Conservation (phyloP, 2,797 vertebrate genomes). For the Oceanodroma leucorhoa region DNA sequence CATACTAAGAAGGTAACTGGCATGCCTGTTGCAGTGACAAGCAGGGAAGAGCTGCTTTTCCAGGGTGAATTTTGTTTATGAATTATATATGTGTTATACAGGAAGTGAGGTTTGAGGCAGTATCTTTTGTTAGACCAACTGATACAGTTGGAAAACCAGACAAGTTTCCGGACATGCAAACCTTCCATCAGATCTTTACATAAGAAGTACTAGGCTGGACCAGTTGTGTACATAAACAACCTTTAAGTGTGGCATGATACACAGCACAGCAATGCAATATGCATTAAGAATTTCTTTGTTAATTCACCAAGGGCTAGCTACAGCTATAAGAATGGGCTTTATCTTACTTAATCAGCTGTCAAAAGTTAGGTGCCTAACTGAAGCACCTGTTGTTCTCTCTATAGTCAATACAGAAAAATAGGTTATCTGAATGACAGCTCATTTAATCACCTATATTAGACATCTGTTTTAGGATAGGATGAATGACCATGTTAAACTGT, state of each 20-base stretch:
- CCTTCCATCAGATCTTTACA: neutral
- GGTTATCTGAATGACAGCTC: neutral
- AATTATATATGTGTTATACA: neutral
- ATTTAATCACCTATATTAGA: neutral
- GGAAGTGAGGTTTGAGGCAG: neutral
- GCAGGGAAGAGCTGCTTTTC: neutral
- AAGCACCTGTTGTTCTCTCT: neutral
- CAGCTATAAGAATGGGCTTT: neutral
- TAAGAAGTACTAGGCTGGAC: neutral
- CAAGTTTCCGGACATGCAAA: neutral
- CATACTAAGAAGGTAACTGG: neutral
- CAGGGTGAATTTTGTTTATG: neutral
- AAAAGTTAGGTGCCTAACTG: neutral
- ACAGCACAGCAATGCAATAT: too few species aligned
- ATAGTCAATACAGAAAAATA: neutral
- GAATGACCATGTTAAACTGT: neutral
- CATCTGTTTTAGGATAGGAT: neutral
- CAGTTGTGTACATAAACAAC: neutral
- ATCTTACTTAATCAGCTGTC: neutral
- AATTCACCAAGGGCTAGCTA: neutral
- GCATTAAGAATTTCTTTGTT: neutral
- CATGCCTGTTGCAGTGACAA: neutral
- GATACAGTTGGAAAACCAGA: neutral
- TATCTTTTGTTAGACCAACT: neutral
- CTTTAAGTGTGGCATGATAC: neutral